These are phyloP conservation scores for Iphiclides podalirius DNA, from an alignment of 2,888 invertebrate species.

Conservation along the genomic window DNA sequence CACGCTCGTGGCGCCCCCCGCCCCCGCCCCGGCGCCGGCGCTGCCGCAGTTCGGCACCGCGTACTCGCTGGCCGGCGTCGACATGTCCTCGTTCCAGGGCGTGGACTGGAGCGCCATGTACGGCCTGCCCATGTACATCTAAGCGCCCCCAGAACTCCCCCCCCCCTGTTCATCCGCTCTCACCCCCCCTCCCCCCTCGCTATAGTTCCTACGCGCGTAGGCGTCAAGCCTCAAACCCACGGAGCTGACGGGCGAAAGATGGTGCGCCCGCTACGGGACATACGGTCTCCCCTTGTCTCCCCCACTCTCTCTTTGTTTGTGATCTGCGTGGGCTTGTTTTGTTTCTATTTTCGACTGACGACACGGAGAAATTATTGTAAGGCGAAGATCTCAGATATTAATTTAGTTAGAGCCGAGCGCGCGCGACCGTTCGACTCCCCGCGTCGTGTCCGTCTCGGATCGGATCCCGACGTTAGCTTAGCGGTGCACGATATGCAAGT, in stretches of 20 bases:
- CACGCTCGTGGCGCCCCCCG: constrained; percentile 73
- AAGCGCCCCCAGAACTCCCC: constrained; percentile 45
- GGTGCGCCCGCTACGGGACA: background rate
- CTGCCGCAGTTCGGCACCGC: constrained; percentile 84
- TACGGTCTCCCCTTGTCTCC: background rate
- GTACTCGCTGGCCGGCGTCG: constrained; percentile 92
- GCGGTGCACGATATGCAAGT: too few species aligned
- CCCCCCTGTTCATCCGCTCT: background rate
- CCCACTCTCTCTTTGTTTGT: too few species aligned
- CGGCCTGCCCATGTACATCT: constrained; percentile 95
- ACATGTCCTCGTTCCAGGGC: constrained; percentile 95
- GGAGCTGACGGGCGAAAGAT: too few species aligned
- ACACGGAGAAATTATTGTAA: constrained; percentile 43
- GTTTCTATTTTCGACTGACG: too few species aligned
- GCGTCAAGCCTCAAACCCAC: constrained; percentile 37
- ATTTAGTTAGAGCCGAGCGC: constrained; percentile 55
- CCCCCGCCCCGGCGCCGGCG: constrained; percentile 79
- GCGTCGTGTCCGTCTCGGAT: constrained; percentile 46
- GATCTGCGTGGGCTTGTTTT: too few species aligned
- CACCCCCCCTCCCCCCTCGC: background rate
- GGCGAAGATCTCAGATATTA: constrained; percentile 71
- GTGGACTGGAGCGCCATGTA: constrained; percentile 96
- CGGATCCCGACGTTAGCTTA: constrained; percentile 25
- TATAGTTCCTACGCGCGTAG: background rate
- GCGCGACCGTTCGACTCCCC: background rate